These are phyloP conservation scores for Holothuria scabra DNA, from an alignment of 53 echinoderm and acorn worm genomes.

Conservation along the genomic window DNA sequence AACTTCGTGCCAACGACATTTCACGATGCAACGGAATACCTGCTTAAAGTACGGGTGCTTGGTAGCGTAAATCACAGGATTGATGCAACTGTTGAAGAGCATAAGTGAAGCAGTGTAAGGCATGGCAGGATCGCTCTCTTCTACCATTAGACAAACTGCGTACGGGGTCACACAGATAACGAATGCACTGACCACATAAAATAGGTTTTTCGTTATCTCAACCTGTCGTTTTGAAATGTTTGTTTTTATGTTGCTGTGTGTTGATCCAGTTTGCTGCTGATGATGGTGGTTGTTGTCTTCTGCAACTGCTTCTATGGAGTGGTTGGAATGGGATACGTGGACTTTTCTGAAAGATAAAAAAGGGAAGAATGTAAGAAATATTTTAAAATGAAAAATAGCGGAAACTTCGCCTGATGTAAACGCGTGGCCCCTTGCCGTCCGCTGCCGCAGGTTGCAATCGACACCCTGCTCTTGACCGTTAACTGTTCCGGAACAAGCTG, in stretches of 20 bases:
- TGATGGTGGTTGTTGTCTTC: neutral
- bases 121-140: conserved; percentile 59
- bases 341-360: neutral
- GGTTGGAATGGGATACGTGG: neutral
- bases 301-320: neutral
- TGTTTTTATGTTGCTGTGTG: conserved; percentile 31
- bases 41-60: conserved; percentile 69
- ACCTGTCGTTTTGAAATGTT: conserved; percentile 52
- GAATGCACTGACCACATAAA: conserved; percentile 70
- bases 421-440: too few relatives aligned
- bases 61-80: conserved; percentile 75
- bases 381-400: too few relatives aligned
- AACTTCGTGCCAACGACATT: conserved; percentile 48
- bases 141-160: conserved; percentile 63
- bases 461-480: too few relatives aligned
- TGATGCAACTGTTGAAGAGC: conserved; percentile 68
- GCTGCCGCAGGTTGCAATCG: too few relatives aligned
- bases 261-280: conserved; percentile 4
- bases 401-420: too few relatives aligned
- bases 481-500: too few relatives aligned
- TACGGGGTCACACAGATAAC: conserved; percentile 72
- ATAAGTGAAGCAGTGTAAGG: conserved; percentile 68
- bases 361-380: neutral
- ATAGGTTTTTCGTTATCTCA: conserved; percentile 70
- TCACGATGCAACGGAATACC: conserved; percentile 60